Base-by-base conservation (phyloP, 2,888 invertebrate genomes). In the Drosophila austrosaltans region DNA sequence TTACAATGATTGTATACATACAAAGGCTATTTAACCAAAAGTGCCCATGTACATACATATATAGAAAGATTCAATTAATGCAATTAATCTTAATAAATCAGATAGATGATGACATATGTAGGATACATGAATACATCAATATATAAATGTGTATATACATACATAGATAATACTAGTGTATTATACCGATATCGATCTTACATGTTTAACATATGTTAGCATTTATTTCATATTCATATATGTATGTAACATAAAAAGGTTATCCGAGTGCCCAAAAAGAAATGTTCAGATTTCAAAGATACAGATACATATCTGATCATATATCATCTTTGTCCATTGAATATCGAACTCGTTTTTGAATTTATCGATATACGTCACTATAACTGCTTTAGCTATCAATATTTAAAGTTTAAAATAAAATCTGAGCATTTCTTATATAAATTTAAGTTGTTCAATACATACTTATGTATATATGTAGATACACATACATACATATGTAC, bases 201-300 rank as follows among this genome's bases (percentile, higher is more conserved):
- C 48, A 25, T 39, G 22, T 25, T 10, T 62, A 25, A 1, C 36
- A 36, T 36, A 36, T 61, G 28, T 16, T 10, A 54, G 22, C 36
- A 66, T 63, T n/a, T 64, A 63, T 64, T 57, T 54, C 59, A 54
- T 70, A 60, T 68, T 71, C 61, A 75, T 67, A 40, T 48, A 58
- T 60, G 54, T 68, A 67, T 61, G 42, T 61, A 10, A 62, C 2
- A 61, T 42, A 16, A 54, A 56, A 58, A 42, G 48, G 56, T n/a
- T 39, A 60, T 8, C 40, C 12, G 44, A 7, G n/a, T 54, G n/a
- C 2, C 30, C 8, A 48, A 7, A 42, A 16, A 16, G 12, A 30
- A 56, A 65, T 69, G 53, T 72, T 69, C 63, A 56, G 77, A 40
- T 58, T 64, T 63, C 8, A 36, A 32, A 5, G 5, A 32, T 32